Conservation (phyloP, 2,797 vertebrate species). For the Acropternis orthonyx region DNA sequence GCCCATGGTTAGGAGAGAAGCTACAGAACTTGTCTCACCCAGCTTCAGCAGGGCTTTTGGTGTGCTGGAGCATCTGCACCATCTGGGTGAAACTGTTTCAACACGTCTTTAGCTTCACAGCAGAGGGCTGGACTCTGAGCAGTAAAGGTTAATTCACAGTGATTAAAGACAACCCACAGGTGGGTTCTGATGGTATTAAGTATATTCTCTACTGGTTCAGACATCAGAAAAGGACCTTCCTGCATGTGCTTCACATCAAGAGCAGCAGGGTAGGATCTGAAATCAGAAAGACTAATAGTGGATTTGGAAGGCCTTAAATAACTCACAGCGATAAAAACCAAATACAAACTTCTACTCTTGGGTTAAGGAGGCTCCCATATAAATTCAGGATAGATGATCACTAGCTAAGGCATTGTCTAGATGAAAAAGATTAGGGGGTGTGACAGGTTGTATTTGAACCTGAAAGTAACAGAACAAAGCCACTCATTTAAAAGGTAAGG, state of each 20-base stretch:
- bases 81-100: neutral
- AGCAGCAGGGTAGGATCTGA: neutral
- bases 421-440: neutral
- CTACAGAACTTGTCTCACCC: neutral
- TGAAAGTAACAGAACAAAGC: neutral
- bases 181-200: neutral
- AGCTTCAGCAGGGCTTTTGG: rapidly evolving
- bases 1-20: neutral
- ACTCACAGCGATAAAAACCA: neutral
- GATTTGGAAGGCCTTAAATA: neutral
- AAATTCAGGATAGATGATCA: neutral
- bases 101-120: neutral
- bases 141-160: neutral
- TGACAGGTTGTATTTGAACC: neutral
- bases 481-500: neutral
- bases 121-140: neutral
- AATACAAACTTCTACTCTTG: neutral
- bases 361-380: neutral
- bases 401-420: neutral
- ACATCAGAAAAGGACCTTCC: neutral
- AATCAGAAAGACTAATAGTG: neutral
- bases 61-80: rapidly evolving
- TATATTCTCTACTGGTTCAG: neutral
- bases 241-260: neutral
- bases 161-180: neutral